Evolutionary conservation across 2,888 invertebrate species (phyloP).

Genomic region (Leptopilina syphax): DNA sequence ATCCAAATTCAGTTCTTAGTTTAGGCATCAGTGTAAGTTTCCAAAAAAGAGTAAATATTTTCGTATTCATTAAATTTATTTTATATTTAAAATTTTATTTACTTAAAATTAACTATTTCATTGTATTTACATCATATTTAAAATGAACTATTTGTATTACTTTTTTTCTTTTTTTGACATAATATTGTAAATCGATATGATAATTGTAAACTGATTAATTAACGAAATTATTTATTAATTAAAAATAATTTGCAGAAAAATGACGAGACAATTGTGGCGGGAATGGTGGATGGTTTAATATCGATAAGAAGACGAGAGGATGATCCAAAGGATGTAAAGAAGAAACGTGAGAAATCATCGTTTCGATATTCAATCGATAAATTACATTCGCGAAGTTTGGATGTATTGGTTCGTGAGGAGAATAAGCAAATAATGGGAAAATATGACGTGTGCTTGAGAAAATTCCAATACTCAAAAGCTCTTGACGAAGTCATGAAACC

Average conservation of each 20-base stretch:
- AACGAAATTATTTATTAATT: neutral
- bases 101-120: too few relatives aligned
- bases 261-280: conserved; percentile 92
- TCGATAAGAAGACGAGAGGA: conserved; percentile 89
- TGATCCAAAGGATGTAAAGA: conserved; percentile 73
- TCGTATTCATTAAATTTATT: too few relatives aligned
- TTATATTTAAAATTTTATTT: too few relatives aligned
- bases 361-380: conserved; percentile 76
- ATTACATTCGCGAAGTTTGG: conserved; percentile 74
- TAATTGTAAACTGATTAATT: too few relatives aligned
- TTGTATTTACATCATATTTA: too few relatives aligned
- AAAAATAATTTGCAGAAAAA: conserved; percentile 76
- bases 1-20: conserved; percentile 93
- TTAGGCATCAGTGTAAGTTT: conserved; percentile 83
- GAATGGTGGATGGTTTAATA: conserved; percentile 94
- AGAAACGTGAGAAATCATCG: conserved; percentile 78
- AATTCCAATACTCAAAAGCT: conserved; percentile 90
- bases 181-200: too few relatives aligned
- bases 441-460: conserved; percentile 85
- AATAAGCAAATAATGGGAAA: conserved; percentile 77
- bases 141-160: too few relatives aligned
- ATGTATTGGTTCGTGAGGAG: conserved; percentile 78
- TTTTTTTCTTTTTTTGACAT: too few relatives aligned
- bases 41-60: too few relatives aligned
- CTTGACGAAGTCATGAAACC: conserved; percentile 84